Percentiles rank a stretch among this genome's conserved stretches.
phyloP scores from a whole-genome alignment of 1,140 invertebrate genomes.

The Drosophila trapezifrons region DNA sequence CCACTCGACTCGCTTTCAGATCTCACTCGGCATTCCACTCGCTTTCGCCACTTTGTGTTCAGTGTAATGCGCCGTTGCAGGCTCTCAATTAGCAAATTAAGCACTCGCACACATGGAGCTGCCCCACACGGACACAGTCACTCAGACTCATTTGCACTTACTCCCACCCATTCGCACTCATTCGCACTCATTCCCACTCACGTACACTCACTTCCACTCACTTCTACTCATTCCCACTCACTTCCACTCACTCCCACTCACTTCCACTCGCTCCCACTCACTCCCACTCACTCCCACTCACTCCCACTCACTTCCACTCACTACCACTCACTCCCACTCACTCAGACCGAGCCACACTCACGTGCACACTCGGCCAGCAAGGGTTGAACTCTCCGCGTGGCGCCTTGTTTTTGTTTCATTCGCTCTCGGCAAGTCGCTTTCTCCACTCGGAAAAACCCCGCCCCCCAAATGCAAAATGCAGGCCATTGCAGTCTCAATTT shows the following conservation, averaged over 20 bases:
- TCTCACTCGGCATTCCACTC: conserved; percentile 33
- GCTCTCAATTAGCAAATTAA: conserved; percentile 81
- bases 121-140: background rate
- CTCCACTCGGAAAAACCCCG: conserved; percentile 36
- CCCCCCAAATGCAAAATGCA: conserved; percentile 36
- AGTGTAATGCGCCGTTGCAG: conserved; percentile 55
- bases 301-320: conserved; percentile 12
- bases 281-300: conserved; percentile 6
- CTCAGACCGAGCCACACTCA: conserved; percentile 9
- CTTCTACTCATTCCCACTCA: conserved; percentile 7
- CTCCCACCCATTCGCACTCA: conserved; percentile 2
- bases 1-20: conserved; percentile 11
- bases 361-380: conserved; percentile 8
- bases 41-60: conserved; percentile 25
- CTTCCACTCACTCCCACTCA: background rate
- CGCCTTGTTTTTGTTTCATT: conserved; percentile 15
- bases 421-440: conserved; percentile 24
- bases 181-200: conserved; percentile 11
- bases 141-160: too few species aligned
- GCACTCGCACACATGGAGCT: conserved; percentile 38
- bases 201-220: conserved; percentile 4
- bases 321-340: background rate
- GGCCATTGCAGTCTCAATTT: conserved; percentile 33
- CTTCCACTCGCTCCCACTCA: conserved; percentile 7
- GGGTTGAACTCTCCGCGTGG: conserved; percentile 33